Conservation (phyloP, 2,113 vertebrate species). For the Dryoscopus gambensis region DNA sequence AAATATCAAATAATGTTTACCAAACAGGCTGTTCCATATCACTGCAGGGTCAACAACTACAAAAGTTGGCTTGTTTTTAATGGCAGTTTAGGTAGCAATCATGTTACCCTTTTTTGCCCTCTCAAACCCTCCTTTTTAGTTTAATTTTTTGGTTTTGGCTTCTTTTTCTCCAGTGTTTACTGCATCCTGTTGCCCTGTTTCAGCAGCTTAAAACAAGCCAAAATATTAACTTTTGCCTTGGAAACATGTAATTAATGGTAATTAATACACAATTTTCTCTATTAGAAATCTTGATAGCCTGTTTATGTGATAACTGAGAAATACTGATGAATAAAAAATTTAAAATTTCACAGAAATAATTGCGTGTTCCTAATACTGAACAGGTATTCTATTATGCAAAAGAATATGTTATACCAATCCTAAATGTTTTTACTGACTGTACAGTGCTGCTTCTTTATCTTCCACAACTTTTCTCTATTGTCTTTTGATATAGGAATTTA, state of each 20-base stretch:
- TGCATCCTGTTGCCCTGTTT: background rate
- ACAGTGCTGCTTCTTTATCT: background rate
- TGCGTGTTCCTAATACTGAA: background rate
- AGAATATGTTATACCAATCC: background rate
- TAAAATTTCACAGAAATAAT: background rate
- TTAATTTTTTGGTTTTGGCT: background rate
- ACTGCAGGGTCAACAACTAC: background rate
- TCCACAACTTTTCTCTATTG: background rate
- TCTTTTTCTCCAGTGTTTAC: background rate
- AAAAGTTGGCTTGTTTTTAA: background rate
- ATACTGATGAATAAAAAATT: background rate
- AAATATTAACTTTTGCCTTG: background rate
- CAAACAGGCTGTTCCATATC: background rate
- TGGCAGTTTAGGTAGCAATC: background rate
- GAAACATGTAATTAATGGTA: background rate
- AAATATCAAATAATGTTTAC: background rate
- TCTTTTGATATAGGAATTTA: background rate
- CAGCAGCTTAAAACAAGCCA: background rate
- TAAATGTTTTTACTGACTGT: background rate
- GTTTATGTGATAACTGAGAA: background rate
- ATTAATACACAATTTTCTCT: background rate
- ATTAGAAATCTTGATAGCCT: background rate
- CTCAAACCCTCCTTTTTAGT: background rate
- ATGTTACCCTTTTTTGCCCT: rapidly evolving
- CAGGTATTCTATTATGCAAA: background rate